phyloP scores from a whole-genome alignment of 2,888 invertebrate species.

The Eupsilia transversa region DNA sequence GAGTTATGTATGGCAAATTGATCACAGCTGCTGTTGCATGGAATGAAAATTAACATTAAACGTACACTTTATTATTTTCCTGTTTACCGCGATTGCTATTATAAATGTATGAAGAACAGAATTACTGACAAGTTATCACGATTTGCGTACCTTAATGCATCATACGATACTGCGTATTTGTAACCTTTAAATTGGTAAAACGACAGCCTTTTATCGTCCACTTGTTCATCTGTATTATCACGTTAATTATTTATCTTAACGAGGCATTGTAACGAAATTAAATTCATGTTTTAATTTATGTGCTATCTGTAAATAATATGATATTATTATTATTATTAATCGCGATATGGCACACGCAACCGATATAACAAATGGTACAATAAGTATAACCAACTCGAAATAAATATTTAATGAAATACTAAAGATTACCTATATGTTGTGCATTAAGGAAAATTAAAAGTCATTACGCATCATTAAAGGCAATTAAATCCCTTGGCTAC shows the following conservation, averaged over 20 bases:
- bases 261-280: constrained; percentile 52
- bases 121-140: constrained; percentile 59
- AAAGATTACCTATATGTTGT: constrained; percentile 10
- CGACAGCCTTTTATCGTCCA: constrained; percentile 18
- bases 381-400: background rate
- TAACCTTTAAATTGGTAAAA: constrained; percentile 8
- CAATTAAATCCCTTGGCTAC: constrained; percentile 57
- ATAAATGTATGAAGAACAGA: constrained; percentile 56
- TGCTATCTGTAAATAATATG: constrained; percentile 33
- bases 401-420: constrained; percentile 2
- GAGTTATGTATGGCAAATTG: constrained; percentile 69
- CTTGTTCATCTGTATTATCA: constrained; percentile 47
- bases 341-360: constrained; percentile 26
- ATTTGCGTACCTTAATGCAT: constrained; percentile 45
- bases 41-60: constrained; percentile 64
- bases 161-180: constrained; percentile 41
- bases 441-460: constrained; percentile 45
- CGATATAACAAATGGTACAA: constrained; percentile 10
- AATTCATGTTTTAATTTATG: constrained; percentile 48
- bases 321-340: constrained; percentile 47
- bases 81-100: constrained; percentile 65
- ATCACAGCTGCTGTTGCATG: constrained; percentile 70
- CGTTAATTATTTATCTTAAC: constrained; percentile 49
- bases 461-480: constrained; percentile 58
- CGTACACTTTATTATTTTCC: constrained; percentile 65